Conservation (phyloP, 2,113 vertebrate genomes). For the Seriola quinqueradiata region DNA sequence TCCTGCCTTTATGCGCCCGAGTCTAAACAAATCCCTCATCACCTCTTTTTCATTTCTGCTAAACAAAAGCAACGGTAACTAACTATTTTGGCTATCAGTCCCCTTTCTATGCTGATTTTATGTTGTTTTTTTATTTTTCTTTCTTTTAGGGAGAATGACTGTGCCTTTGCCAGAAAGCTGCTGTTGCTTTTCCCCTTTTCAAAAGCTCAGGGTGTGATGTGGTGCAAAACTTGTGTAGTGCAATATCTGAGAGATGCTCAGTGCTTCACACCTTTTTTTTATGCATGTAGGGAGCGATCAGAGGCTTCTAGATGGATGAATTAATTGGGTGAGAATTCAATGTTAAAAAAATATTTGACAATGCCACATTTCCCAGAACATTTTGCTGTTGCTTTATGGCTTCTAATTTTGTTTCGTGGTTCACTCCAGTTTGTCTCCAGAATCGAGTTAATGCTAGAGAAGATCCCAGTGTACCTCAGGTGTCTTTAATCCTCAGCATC, state of each 20-base stretch:
- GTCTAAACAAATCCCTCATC: slow-evolving; percentile 47
- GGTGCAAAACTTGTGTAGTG: slow-evolving; percentile 65
- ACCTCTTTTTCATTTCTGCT: slow-evolving; percentile 54
- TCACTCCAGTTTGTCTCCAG: slow-evolving; percentile 21
- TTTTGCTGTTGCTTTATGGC: slow-evolving; percentile 11
- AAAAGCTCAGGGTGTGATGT: slow-evolving; percentile 67
- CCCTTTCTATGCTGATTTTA: slow-evolving; percentile 5
- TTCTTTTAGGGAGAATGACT: slow-evolving; percentile 55
- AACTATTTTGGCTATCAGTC: slow-evolving; percentile 34
- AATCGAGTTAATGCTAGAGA: slow-evolving; percentile 43
- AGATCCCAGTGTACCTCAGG: slow-evolving; percentile 46
- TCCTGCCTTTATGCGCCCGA: slow-evolving; percentile 51
- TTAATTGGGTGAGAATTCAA: not conserved
- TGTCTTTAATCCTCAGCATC: slow-evolving; percentile 30
- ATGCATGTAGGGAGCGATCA: not conserved
- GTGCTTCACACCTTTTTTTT: slow-evolving; percentile 51
- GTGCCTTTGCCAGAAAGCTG: slow-evolving; percentile 79
- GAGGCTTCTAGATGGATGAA: slow-evolving; percentile 19
- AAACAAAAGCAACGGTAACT: slow-evolving; percentile 70
- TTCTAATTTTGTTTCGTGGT: slow-evolving; percentile 15
- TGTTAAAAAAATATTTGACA: slow-evolving; percentile 21
- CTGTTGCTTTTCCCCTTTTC: slow-evolving; percentile 69
- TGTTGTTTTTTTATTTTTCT: not conserved
- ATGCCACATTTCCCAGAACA: slow-evolving; percentile 20
- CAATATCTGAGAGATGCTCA: slow-evolving; percentile 73